These are phyloP conservation scores for Catocala nupta DNA, from an alignment of 2,888 invertebrate species.

Conservation along the genomic window DNA sequence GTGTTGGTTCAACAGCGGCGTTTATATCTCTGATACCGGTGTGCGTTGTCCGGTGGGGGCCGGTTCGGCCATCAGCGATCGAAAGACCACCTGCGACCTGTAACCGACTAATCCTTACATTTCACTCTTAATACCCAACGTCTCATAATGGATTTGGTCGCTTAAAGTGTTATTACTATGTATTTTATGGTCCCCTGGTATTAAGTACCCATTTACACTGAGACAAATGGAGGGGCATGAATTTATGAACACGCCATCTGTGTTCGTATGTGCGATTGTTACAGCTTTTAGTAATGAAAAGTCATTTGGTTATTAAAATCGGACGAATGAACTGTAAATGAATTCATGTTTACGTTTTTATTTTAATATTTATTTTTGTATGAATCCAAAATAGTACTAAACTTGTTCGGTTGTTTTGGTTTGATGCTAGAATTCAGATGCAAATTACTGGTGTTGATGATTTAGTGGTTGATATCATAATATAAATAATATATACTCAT, in stretches of 20 bases:
- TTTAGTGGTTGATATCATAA: no score
- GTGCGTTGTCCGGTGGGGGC: conserved; percentile 4
- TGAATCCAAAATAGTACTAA: no score
- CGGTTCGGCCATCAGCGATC: conserved; percentile 30
- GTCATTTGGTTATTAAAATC: no score
- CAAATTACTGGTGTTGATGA: no score
- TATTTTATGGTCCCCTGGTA: conserved; percentile 26
- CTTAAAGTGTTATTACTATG: conserved; percentile 18
- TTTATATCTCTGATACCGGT: conserved; percentile 28
- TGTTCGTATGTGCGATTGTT: background rate
- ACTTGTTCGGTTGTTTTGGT: no score
- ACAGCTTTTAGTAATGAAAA: background rate
- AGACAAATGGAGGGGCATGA: conserved; percentile 20
- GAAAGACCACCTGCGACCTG: conserved; percentile 39
- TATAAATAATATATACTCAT: no score
- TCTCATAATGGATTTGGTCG: conserved; percentile 29
- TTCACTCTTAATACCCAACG: conserved; percentile 20
- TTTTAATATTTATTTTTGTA: no score
- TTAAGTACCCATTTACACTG: conserved; percentile 18
- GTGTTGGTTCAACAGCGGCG: conserved; percentile 16
- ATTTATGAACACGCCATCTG: conserved; percentile 14
- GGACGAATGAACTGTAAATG: no score
- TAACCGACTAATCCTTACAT: conserved; percentile 28
- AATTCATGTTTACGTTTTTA: no score
- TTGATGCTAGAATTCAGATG: no score